Base-by-base conservation (phyloP, 2,888 invertebrate genomes). In the Xestobium rufovillosum region DNA sequence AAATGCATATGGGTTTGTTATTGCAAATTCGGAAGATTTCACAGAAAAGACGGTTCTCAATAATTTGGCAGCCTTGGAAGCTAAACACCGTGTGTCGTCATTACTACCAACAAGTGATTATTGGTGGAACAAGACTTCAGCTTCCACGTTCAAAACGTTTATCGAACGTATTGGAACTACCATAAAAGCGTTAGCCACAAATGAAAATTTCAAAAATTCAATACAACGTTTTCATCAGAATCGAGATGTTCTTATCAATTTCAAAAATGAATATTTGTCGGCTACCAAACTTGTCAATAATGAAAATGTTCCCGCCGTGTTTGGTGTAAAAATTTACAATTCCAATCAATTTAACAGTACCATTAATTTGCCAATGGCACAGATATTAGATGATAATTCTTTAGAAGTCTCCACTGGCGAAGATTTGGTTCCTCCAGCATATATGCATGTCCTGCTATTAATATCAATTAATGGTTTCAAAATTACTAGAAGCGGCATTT, bases 31-130 rank as follows among this genome's bases (percentile, higher is more conserved):
- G 56, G 37, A 37, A 69, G 55, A 48, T 61, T 68, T 43, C 57
- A 49, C 50, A 62, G 57, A 33, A 65, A 44, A 26, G 56, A 51
- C 67, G 68, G 68, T 49, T 65, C 25, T 46, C 53, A 63, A 66
- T 32, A 39, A 17, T 35, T 27, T 42, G 39, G 19, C 36, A 39
- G 32, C 27, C 10, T 38, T 39, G 23, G 39, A 42, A 33, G 23
- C 39, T 8, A 39, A 42, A 11, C 42, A 42, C 19, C 39, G 42
- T 26, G 39, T 40, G 8, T 40, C 36, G 13, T 15, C 39, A 26
- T 36, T 40, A 31, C 26, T 40, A 12, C 34, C 32, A 27, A 39
- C 39, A 23, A 28, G 15, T 27, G 31, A 42, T 8, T 29, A 42
- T 40, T 40, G 42, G 42, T 42, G 42, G 39, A 39, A 40, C 26